Base-by-base conservation (phyloP, 64 coral and sea anemone genomes). In the Cladopsammia gracilis region DNA sequence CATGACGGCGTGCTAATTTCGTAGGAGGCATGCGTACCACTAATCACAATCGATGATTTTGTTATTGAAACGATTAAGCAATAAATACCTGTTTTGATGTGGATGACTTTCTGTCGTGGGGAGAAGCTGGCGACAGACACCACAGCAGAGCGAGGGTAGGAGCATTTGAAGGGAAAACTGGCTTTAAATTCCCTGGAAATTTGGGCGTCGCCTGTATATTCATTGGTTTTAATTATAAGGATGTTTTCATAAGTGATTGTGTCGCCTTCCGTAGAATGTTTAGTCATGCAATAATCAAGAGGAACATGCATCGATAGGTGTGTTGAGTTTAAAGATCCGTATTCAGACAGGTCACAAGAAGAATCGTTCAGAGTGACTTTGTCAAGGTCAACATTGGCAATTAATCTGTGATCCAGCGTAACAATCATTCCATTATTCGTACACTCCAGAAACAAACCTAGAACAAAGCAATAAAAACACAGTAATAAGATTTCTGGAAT, bases 161-260 rank as follows among this genome's bases (percentile, higher is more conserved):
- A 77, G 14, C 95, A 96, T 60, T 90, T 77, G 66, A 96, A 93
- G n/a, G 80, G 64, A 25, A 80, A 90, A 45, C 89, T 83, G 0
- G 87, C 87, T 25, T 93, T 82, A 67, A 90, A 85, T 16, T 89
- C 87, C 22, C 95, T 92, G 22, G 81, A 73, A 22, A 96, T 87
- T 57, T 25, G 26, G 44, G 48, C 52, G 20, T 43, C 84, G 43
- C 72, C 83, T 13, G 69, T 19, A 6, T n/a, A 46, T 0, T 53
- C 26, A 2, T 44, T 15, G 3, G 70, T 84, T 66, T 92, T 79
- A 11, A 26, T 54, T 8, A 71, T 65, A 18, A 96, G 79, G 23
- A 66, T 89, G 82, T 96, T 96, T 16, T 86, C 64, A 73, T 96
- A 96, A 18, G 73, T 71, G 8, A 96, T 83, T 13, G 75, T 78